Conservation (phyloP, 2,797 vertebrate species). For the Xiphophorus birchmanni region DNA sequence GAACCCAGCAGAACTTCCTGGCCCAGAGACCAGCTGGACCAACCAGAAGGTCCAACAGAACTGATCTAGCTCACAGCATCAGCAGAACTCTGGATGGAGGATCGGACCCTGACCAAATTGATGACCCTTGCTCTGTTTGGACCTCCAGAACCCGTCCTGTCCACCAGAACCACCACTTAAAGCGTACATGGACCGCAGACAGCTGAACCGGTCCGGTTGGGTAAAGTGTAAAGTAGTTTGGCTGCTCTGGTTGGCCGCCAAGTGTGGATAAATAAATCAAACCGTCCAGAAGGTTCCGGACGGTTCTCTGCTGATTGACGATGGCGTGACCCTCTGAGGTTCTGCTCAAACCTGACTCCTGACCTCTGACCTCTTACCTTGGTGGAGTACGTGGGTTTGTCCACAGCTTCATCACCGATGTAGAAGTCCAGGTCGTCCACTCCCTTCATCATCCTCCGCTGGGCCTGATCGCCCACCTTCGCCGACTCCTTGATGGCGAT, state of each 20-base stretch:
- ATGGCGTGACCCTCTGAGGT: too few species aligned
- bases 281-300: too few species aligned
- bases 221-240: too few species aligned
- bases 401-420: slow-evolving; percentile 97
- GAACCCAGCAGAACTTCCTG: too few species aligned
- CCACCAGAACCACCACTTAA: not conserved
- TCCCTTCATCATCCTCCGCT: slow-evolving; percentile 96
- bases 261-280: too few species aligned
- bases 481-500: slow-evolving; percentile 98
- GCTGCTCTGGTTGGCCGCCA: too few species aligned
- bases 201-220: not conserved
- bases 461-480: slow-evolving; percentile 96
- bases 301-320: too few species aligned
- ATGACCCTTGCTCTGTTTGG: not conserved
- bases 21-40: too few species aligned
- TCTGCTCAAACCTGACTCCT: too few species aligned
- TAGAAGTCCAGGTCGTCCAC: slow-evolving; percentile 98
- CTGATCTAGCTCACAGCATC: too few species aligned
- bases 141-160: not conserved
- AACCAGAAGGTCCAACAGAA: too few species aligned
- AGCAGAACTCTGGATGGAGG: not conserved
- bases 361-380: slow-evolving; percentile 82
- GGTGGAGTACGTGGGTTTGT: slow-evolving; percentile 95
- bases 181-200: not conserved
- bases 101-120: too few species aligned